Evolutionary conservation across 2,888 invertebrate genomes (phyloP), one percentile per base, ranked within the genome.

Genomic region (Mimachlamys varia): DNA sequence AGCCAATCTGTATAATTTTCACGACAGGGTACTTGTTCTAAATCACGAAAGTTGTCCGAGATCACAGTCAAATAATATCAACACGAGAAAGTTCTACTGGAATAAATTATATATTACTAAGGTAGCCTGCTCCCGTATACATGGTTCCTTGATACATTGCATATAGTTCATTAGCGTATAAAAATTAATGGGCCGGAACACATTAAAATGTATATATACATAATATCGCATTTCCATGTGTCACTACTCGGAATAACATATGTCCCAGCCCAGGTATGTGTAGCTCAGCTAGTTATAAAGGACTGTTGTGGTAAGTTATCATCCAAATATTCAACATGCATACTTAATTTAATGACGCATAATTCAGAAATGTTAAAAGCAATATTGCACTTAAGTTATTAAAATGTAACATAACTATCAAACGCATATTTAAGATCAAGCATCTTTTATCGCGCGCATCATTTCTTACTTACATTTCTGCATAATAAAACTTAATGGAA

Each of bases 211-310:
- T 76, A 76, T 12, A 76, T 12, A 44, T 44, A 44, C 44, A 44
- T 44, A 44, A 62, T 62, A 62, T 62, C 62, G n/a, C 62, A 62
- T 62, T 62, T 62, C n/a, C 76, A 76, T 33, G 33, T 76, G 76
- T 76, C 76, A 76, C 12, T 33, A 27, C 22, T 22, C 13, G 12
- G 76, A 76, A 33, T 76, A 76, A 76, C 27, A 76, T 76, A 76
- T 76, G 22, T 76, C 13, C 27, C 33, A 76, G 4, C 76, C 22
- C 76, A 27, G 76, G 33, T 27, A 62, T 22, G 33, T 27, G 76
- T 76, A 76, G 13, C 76, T 44, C 44, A 76, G 27, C 33, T 33
- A 2, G 33, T 76, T 10, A 27, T 62, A 62, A 19, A 19, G 19
- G 53, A 58, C 58, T 58, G 22, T 58, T 17, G 58, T 58, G 58